Conservation (phyloP, 1,140 invertebrate species). For the Dysdera silvatica region DNA sequence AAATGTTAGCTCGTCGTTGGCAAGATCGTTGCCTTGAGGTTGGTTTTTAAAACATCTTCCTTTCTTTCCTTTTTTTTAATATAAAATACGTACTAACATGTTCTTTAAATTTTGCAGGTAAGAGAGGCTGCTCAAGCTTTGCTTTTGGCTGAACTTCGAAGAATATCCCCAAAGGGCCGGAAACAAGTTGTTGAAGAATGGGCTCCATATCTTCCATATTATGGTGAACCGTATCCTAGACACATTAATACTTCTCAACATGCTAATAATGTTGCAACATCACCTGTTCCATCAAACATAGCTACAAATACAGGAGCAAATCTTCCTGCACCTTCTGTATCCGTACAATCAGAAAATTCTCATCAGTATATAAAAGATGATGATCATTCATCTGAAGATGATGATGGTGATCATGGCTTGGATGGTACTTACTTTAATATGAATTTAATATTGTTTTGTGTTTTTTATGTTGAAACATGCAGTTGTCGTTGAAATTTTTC, state of each 20-base stretch:
- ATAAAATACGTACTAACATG: neutral
- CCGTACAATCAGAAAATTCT: neutral
- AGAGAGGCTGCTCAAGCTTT: conserved; percentile 93
- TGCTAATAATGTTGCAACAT: neutral
- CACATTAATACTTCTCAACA: conserved; percentile 5
- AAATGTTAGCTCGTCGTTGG: conserved; percentile 94
- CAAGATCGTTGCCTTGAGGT: conserved; percentile 97
- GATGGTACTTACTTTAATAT: conserved; percentile 21
- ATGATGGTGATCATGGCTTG: conserved; percentile 56
- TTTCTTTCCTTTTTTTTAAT: neutral
- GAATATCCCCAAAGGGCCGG: conserved; percentile 83
- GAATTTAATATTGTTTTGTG: no score
- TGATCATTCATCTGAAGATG: conserved; percentile 57
- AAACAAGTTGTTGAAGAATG: conserved; percentile 88
- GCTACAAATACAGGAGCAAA: neutral
- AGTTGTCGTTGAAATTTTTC: no score
- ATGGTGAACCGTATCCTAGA: conserved; percentile 53
- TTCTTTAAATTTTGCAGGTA: conserved; percentile 47
- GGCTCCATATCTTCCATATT: conserved; percentile 85
- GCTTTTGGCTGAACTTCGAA: conserved; percentile 80
- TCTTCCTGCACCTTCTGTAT: neutral
- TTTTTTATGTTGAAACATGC: no score
- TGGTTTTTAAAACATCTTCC: neutral
- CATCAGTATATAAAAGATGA: conserved; percentile 28
- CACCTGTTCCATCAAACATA: neutral